A percentile compares a stretch with the other conserved stretches of the same genome.
Evolutionary conservation across 2,113 vertebrate species (phyloP).

Genomic region (Heptranchias perlo): DNA sequence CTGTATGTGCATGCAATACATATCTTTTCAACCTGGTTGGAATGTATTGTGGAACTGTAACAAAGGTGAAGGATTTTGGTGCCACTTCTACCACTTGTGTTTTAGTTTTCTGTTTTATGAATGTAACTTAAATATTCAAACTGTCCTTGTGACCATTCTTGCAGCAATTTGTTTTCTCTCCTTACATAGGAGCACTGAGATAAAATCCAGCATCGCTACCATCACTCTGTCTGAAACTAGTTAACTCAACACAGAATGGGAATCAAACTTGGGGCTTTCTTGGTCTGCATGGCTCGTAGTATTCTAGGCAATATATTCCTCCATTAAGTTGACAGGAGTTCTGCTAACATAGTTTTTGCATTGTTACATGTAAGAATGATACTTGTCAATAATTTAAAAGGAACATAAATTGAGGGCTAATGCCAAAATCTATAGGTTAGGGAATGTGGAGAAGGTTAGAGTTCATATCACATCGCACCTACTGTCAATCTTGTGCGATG

Average conservation of each 20-base stretch:
- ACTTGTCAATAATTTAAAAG: background rate
- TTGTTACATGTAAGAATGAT: background rate
- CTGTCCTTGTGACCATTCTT: too few species aligned
- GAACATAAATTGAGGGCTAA: background rate
- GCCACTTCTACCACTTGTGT: background rate
- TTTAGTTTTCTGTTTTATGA: background rate
- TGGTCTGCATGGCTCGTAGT: background rate
- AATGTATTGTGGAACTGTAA: background rate
- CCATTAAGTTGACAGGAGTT: background rate
- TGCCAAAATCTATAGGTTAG: background rate
- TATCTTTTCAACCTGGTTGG: background rate
- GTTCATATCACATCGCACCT: background rate
- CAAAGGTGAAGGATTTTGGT: background rate
- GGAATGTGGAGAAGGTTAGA: background rate
- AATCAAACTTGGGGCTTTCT: too few species aligned
- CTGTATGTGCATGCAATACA: background rate
- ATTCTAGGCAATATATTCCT: background rate
- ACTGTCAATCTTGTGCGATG: background rate
- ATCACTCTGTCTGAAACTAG: too few species aligned
- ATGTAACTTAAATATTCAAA: background rate
- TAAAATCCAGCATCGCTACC: too few species aligned
- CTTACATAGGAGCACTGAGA: too few species aligned
- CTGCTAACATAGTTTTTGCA: background rate
- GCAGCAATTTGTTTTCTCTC: too few species aligned
- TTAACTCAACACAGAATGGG: too few species aligned